phyloP scores from a whole-genome alignment of 1,140 invertebrate species.

The Fopius arisanus region DNA sequence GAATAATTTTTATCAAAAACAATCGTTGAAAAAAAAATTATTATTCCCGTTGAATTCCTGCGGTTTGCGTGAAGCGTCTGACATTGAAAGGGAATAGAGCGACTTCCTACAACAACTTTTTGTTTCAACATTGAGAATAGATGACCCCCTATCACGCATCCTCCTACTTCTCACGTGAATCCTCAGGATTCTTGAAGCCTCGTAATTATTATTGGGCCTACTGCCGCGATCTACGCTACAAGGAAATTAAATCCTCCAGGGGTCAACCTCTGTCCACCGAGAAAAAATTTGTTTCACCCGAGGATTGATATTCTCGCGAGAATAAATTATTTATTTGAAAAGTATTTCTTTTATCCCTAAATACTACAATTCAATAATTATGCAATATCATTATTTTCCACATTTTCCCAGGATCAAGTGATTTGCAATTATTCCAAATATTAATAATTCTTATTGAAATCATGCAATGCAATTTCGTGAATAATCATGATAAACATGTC shows the following conservation, averaged over 20 bases:
- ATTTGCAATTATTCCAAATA: too few species aligned
- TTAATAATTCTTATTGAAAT: too few species aligned
- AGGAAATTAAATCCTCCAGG: constrained; percentile 1
- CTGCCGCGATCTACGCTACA: background rate
- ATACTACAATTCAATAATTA: background rate
- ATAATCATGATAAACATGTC: too few species aligned
- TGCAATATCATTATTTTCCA: too few species aligned
- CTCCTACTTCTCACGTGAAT: constrained; percentile 14
- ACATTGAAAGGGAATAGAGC: constrained; percentile 9
- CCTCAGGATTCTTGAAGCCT: background rate
- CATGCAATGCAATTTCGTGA: too few species aligned
- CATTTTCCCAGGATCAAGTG: too few species aligned
- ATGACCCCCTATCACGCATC: constrained; percentile 10
- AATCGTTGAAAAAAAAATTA: background rate
- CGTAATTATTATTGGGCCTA: constrained; percentile 6
- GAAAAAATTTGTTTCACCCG: too few species aligned
- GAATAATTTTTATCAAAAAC: background rate
- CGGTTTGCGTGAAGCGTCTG: constrained; percentile 5
- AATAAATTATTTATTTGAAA: too few species aligned
- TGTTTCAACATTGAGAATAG: constrained; percentile 7
- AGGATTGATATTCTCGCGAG: too few species aligned
- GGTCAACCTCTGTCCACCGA: too few species aligned
- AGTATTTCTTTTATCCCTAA: too few species aligned
- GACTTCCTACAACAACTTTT: constrained; percentile 1
- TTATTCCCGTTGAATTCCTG: constrained; percentile 11